These are phyloP conservation scores for Nycteola revayana DNA, from an alignment of 2,888 invertebrate genomes.

Conservation along the genomic window DNA sequence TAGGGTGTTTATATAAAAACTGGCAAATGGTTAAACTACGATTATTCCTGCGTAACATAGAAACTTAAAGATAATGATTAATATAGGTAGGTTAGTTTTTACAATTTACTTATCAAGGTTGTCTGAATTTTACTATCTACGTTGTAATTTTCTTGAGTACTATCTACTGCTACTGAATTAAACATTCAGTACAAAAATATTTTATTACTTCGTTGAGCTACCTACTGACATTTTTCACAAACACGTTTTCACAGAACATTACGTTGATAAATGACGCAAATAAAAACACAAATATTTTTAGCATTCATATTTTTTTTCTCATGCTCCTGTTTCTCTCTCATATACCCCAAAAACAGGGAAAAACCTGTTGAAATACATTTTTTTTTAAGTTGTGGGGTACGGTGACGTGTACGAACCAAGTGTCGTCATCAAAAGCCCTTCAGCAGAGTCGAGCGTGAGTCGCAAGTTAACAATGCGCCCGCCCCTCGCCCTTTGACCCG, in stretches of 20 bases:
- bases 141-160: no score
- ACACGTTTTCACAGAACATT: background rate
- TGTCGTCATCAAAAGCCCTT: slow-evolving; percentile 73
- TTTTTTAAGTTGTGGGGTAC: slow-evolving; percentile 32
- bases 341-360: slow-evolving; percentile 31
- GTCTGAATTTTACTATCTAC: no score
- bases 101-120: no score
- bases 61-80: no score
- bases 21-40: no score
- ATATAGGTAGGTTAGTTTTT: no score
- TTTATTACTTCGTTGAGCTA: background rate
- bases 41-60: no score
- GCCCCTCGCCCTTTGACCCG: slow-evolving; percentile 72
- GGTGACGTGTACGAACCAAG: slow-evolving; percentile 44
- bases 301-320: slow-evolving; percentile 13
- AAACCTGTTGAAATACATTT: slow-evolving; percentile 43
- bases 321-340: slow-evolving; percentile 20
- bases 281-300: slow-evolving; percentile 7
- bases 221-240: background rate
- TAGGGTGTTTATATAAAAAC: slow-evolving; percentile 25
- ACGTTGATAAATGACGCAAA: background rate
- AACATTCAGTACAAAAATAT: background rate
- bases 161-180: no score
- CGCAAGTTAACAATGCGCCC: slow-evolving; percentile 75
- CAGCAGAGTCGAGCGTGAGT: slow-evolving; percentile 48